Base-by-base conservation (phyloP, 1,140 invertebrate species). In the Pomacea maculata region DNA sequence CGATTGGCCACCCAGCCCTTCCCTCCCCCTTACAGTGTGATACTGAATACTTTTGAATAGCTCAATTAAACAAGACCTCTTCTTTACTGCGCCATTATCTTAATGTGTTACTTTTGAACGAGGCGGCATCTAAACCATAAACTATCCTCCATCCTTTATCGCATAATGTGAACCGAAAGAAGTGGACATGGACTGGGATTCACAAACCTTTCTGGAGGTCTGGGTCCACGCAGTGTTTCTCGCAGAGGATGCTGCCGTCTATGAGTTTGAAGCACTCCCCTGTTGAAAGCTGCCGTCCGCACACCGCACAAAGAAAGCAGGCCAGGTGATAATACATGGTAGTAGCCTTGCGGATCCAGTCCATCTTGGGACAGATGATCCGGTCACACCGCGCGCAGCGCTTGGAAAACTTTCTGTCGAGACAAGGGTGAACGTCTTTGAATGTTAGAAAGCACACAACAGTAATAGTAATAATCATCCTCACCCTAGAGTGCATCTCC, bases 231-330 rank as follows among this genome's bases (percentile, higher is more conserved):
- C 98, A 99, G 92, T 99, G 98, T 64, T 96, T 95, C 92, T 99
- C 99, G 93, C 98, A 99, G 63, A 99, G 94, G 70, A 99, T 95
- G 85, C 96, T 92, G 88, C 96, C 95, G 84, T 98, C 97, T 94
- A 97, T 95, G 45, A 99, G 93, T 5, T 97, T 97, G 92, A 99
- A 99, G 92, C 99, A 97, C 91, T 99, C 98, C 0, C 98, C 98
- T 0, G 98, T 99, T 68, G 96, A 97, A 61, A 99, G 93, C 91
- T 99, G 98, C 54, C 98, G 93, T 86, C 98, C 98, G 91, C 98
- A 99, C 67, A 96, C 95, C 90, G 99, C 97, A 90, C 98, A 99
- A 12, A 97, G 96, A 92, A 99, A 99, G 92, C 98, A 99, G 6
- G 98, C 98, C 88, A 99, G 92, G 92, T 99, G 98, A 92, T 99